A percentile compares a stretch with the other conserved stretches of the same genome.
phyloP scores from a whole-genome alignment of 1,140 invertebrate species.

The Lucilia cuprina region DNA sequence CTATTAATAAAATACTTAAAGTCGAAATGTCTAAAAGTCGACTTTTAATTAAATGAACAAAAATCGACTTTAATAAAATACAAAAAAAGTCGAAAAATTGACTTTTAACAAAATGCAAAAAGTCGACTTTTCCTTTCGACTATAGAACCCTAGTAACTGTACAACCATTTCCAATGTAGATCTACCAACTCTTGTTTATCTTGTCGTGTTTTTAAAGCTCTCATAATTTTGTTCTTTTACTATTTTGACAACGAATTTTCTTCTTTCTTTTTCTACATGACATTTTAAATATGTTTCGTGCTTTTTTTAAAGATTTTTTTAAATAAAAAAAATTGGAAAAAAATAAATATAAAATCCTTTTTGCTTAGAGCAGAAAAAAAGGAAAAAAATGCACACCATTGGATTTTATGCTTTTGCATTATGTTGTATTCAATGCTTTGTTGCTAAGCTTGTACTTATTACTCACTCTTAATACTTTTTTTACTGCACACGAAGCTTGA shows the following conservation, averaged over 20 bases:
- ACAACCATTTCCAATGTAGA: too few species aligned
- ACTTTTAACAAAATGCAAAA: too few species aligned
- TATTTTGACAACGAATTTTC: slow-evolving; percentile 22
- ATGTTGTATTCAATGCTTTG: slow-evolving; percentile 23
- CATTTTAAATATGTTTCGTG: slow-evolving; percentile 31
- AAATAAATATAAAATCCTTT: neutral
- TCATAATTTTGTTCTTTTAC: slow-evolving; percentile 18
- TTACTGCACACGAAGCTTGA: neutral
- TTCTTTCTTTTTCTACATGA: slow-evolving; percentile 17
- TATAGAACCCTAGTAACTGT: too few species aligned
- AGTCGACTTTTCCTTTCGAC: too few species aligned
- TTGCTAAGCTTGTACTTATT: slow-evolving; percentile 28
- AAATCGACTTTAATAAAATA: too few species aligned
- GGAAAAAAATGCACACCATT: slow-evolving; percentile 23
- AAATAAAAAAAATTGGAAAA: neutral
- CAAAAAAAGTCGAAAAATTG: too few species aligned
- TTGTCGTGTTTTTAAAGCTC: neutral
- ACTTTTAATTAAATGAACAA: too few species aligned
- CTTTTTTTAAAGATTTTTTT: neutral
- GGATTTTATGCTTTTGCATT: slow-evolving; percentile 17
- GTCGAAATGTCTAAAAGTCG: too few species aligned
- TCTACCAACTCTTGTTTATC: neutral
- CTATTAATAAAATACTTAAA: too few species aligned
- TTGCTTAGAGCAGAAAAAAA: neutral
- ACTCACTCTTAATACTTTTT: neutral